A percentile compares a stretch with the other conserved stretches of the same genome.
Evolutionary conservation across 30 jellyfish, hydroid and myxozoan genomes (phyloP).

Genomic region (Sanderia malayensis): DNA sequence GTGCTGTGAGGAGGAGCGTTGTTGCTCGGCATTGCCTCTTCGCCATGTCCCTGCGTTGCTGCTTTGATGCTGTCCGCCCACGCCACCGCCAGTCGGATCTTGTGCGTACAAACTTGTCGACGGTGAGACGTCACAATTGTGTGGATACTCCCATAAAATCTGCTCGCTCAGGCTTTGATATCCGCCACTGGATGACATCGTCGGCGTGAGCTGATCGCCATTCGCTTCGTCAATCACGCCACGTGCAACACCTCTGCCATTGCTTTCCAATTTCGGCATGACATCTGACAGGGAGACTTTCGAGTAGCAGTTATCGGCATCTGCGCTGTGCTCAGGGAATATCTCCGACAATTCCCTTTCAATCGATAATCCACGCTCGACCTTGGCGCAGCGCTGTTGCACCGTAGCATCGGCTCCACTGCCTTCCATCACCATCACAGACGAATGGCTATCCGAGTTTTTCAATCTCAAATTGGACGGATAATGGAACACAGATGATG

Average conservation of each 20-base stretch:
- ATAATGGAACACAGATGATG: slow-evolving; percentile 44
- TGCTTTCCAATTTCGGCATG: slow-evolving; percentile 31
- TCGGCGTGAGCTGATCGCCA: slow-evolving; percentile 50
- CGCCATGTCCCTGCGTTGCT: slow-evolving; percentile 49
- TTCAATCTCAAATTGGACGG: slow-evolving; percentile 44
- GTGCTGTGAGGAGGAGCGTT: slow-evolving; percentile 7
- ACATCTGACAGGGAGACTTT: slow-evolving; percentile 33
- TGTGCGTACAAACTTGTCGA: slow-evolving; percentile 68
- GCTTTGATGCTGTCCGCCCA: too few species aligned
- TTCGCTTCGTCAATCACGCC: too few species aligned
- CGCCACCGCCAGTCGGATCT: slow-evolving; percentile 40
- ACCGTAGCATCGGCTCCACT: neutral
- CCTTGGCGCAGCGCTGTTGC: neutral
- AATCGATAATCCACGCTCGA: slow-evolving; percentile 37
- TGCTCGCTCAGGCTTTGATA: slow-evolving; percentile 60
- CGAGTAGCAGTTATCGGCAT: slow-evolving; percentile 42
- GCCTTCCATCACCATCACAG: too few species aligned
- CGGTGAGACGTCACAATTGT: slow-evolving; percentile 70
- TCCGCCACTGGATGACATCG: slow-evolving; percentile 18
- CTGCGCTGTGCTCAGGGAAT: slow-evolving; percentile 37
- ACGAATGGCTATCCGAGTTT: too few species aligned
- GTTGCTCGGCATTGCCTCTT: too few species aligned
- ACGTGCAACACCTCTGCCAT: slow-evolving; percentile 3
- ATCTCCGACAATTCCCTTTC: slow-evolving; percentile 54
- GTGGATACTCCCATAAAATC: slow-evolving; percentile 69